Evolutionary conservation across 2,888 invertebrate genomes (phyloP).

Genomic region (Dolomedes plantarius): DNA sequence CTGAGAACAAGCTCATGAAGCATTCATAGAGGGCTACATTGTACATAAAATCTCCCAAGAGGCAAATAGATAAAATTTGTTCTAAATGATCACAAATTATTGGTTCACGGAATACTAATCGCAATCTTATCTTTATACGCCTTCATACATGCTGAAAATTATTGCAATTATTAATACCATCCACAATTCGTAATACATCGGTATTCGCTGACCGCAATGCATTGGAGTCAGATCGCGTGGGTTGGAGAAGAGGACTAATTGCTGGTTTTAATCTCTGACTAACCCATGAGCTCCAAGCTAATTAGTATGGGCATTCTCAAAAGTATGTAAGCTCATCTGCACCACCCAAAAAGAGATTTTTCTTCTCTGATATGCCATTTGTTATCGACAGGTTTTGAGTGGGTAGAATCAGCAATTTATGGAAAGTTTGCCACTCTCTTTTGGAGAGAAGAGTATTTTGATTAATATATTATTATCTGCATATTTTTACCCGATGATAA

Average conservation of each 20-base stretch:
- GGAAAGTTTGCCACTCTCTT: not conserved
- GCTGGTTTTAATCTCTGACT: constrained; percentile 17
- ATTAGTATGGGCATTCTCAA: constrained; percentile 45
- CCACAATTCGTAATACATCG: not conserved
- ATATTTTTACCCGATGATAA: too few species aligned
- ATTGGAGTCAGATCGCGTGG: constrained; percentile 20
- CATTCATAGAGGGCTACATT: too few species aligned
- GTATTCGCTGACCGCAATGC: not conserved
- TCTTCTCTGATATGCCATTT: constrained; percentile 29
- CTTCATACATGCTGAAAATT: not conserved
- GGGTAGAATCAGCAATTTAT: not conserved
- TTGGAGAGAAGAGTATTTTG: not conserved
- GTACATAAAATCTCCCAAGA: too few species aligned
- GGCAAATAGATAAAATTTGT: not conserved
- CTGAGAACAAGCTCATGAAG: too few species aligned
- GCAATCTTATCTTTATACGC: not conserved
- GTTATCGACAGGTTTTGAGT: not conserved
- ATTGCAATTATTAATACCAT: constrained; percentile 9
- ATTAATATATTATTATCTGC: too few species aligned
- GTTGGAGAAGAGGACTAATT: constrained; percentile 38
- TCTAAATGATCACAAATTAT: constrained; percentile 7
- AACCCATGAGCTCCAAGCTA: constrained; percentile 28
- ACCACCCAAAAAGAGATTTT: constrained; percentile 53
- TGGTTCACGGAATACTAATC: constrained; percentile 3
- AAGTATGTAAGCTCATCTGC: constrained; percentile 17